phyloP scores from a whole-genome alignment of 2,888 invertebrate genomes.

The Cylloceria caligata region DNA sequence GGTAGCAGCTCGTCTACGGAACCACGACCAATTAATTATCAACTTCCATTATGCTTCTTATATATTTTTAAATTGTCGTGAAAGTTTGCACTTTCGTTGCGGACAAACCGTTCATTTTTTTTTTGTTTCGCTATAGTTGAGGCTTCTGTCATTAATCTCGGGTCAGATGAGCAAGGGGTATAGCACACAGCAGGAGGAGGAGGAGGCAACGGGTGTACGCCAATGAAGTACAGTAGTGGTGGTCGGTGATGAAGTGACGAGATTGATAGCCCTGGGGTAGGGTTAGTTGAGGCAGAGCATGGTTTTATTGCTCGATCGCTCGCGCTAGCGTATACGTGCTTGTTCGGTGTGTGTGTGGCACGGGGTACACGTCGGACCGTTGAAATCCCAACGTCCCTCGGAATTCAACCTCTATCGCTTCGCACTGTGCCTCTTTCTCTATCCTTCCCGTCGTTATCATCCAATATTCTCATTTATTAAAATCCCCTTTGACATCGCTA shows the following conservation, averaged over 20 bases:
- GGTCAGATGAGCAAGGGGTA: slow-evolving; percentile 33
- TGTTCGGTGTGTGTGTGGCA: slow-evolving; percentile 62
- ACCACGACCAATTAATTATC: slow-evolving; percentile 34
- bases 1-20: not conserved
- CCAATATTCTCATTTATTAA: slow-evolving; percentile 66
- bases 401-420: slow-evolving; percentile 62
- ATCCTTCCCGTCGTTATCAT: slow-evolving; percentile 53
- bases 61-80: not conserved
- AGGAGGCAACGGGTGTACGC: slow-evolving; percentile 19
- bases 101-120: slow-evolving; percentile 61
- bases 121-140: slow-evolving; percentile 56
- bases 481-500: slow-evolving; percentile 43
- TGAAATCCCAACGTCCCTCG: slow-evolving; percentile 59
- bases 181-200: slow-evolving; percentile 17
- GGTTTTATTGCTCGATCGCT: slow-evolving; percentile 77
- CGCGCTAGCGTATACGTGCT: slow-evolving; percentile 60
- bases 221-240: slow-evolving; percentile 24
- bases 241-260: slow-evolving; percentile 72
- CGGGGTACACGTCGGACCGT: slow-evolving; percentile 69
- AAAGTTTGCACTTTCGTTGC: slow-evolving; percentile 52
- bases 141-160: slow-evolving; percentile 72
- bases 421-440: slow-evolving; percentile 35
- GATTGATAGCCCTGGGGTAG: slow-evolving; percentile 76
- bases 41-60: slow-evolving; percentile 23
- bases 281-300: slow-evolving; percentile 77